Base-by-base conservation (phyloP, 2,888 invertebrate genomes). In the Sicus ferrugineus region DNA sequence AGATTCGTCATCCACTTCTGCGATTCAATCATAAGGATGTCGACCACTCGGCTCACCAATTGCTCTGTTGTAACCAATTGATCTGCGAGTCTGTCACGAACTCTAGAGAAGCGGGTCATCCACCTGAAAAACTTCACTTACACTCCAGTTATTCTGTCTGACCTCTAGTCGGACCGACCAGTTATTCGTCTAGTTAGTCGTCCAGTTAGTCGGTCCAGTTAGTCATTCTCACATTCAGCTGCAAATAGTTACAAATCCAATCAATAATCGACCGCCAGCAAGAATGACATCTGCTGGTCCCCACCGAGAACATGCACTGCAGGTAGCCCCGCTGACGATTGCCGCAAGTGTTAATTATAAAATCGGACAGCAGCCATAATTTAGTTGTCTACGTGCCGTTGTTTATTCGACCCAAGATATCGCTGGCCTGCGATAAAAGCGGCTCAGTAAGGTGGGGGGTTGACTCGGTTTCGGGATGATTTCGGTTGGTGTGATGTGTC, bases 311-410 rank as follows among this genome's bases (percentile, higher is more conserved):
- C 21, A 46, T 42, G 48, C 34, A 61, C 9, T 38, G 23, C 61
- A 23, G 48, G 23, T 46, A n/a, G n/a, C n/a, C n/a, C n/a, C n/a
- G n/a, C 58, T 28, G n/a, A 5, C 21, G 54, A 58, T 67, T 46
- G 67, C 63, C 63, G 67, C 70, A 73, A 74, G 76, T 75, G 76
- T 75, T 76, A 75, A 76, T 75, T 75, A 75, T 72, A 72, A 70
- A 56, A 72, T 72, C 73, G 75, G 76, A 74, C 75, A 74, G 71
- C 67, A 65, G 72, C 72, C 52, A 75, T 76, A 75, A 76, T 71
- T 76, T 72, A 76, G 73, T 72, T 67, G 67, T 67, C 67, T 67
- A 59, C 48, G 48, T 67, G 48, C 31, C 19, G 54, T 52, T 52
- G n/a, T 67, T 48, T 16, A 16, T 16, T 42, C n/a, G 5, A n/a